Evolutionary conservation across 2,888 invertebrate genomes (phyloP), one percentile per base, ranked within the genome.

Genomic region (Eulithis testata): DNA sequence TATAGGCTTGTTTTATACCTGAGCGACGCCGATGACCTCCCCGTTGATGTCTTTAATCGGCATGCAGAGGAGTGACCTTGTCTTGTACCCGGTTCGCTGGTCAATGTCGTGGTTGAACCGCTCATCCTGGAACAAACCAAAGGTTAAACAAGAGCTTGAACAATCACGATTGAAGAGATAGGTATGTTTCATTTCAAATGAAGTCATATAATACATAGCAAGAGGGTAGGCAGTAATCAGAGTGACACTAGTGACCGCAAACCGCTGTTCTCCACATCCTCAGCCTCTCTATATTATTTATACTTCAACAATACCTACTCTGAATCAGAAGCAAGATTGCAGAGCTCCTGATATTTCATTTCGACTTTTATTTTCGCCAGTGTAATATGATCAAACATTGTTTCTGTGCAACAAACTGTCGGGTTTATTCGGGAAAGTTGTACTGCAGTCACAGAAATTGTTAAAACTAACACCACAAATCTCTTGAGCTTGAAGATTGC

Each of bases 21-120:
- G 99, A 61, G 99, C 99, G 64, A 99, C 99, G 27, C 99, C 99
- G 76, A 99, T 96, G 76, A 99, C 98, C 88, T 99, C 98, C 45
- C 98, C 98, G 80, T 96, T 96, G 85, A 96, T 97, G 90, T 98
- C 98, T 90, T 97, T 97, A 86, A 99, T 98, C 61, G 98, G 98
- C 98, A 98, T 98, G 88, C 98, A 98, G 68, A 99, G 95, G 74
- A 99, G 95, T 62, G 98, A 97, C 89, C 97, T 95, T 61, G 98
- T 99, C 86, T 96, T 96, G 93, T 98, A 99, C 54, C 98, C 98
- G 27, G 98, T 99, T 89, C 96, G 95, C 75, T 96, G 96, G 90
- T 99, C 99, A 81, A 99, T 97, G 89, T 97, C 97, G 86, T 97
- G 97, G 94, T 98, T 98, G 88, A 99, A 99, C 78, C 98, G 95